These are phyloP conservation scores for Amazona guildingii DNA, from an alignment of 2,113 vertebrate species.

Conservation along the genomic window DNA sequence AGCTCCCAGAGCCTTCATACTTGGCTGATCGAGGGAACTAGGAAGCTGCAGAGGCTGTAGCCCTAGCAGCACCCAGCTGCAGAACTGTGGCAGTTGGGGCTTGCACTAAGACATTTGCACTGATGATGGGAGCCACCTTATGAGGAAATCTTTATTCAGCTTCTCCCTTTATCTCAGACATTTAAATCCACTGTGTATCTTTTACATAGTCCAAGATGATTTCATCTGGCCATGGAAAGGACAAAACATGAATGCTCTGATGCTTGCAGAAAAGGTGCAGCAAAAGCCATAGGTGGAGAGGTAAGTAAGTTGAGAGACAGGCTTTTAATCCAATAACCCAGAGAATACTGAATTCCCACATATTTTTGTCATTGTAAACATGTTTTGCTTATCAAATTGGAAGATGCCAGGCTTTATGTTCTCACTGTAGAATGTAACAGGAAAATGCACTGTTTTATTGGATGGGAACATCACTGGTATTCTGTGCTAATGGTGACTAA, in stretches of 20 bases:
- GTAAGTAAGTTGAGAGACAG: not conserved
- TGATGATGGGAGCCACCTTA: not conserved
- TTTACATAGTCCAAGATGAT: constrained; percentile 9
- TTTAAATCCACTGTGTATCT: not conserved
- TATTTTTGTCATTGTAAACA: not conserved
- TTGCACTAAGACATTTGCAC: not conserved
- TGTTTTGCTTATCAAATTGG: not conserved
- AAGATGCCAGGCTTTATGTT: not conserved
- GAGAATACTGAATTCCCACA: not conserved
- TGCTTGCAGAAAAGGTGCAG: not conserved
- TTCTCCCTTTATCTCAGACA: constrained; percentile 28
- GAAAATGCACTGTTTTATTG: not conserved
- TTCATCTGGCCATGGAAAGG: not conserved
- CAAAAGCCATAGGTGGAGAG: not conserved
- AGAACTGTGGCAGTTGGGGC: not conserved
- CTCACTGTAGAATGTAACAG: not conserved
- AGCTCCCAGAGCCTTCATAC: not conserved
- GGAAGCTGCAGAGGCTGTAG: not conserved
- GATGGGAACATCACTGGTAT: not conserved
- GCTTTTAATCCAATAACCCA: not conserved
- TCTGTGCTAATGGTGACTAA: not conserved
- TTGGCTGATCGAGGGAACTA: not conserved
- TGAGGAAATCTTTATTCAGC: not conserved
- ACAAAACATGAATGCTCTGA: not conserved
- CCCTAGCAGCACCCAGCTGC: not conserved